Evolutionary conservation across 2,113 vertebrate genomes (phyloP).

Genomic region (Ageneiosus marmoratus): DNA sequence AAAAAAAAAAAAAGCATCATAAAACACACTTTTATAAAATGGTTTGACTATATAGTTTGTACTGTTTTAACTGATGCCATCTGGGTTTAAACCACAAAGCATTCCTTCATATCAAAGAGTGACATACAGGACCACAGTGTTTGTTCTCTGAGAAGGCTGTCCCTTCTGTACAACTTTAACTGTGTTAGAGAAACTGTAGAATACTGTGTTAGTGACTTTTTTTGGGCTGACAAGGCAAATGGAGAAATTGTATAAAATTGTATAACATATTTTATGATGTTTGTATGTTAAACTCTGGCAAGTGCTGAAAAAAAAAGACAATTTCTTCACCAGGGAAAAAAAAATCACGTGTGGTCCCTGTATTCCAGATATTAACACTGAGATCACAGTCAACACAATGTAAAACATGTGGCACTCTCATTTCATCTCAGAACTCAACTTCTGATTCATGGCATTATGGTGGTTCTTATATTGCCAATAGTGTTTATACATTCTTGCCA

Average conservation of each 20-base stretch:
- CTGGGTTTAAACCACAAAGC: conserved; percentile 66
- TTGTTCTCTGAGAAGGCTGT: conserved; percentile 21
- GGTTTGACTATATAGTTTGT: conserved; percentile 57
- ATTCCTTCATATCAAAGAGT: conserved; percentile 75
- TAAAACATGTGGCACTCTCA: conserved; percentile 45
- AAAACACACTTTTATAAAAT: conserved; percentile 33
- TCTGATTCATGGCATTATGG: conserved; percentile 22
- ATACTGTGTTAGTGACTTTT: neutral
- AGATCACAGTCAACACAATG: conserved; percentile 41
- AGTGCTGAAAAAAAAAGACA: conserved; percentile 30
- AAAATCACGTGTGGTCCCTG: conserved; percentile 38
- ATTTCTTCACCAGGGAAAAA: conserved; percentile 17
- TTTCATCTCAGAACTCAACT: conserved; percentile 24
- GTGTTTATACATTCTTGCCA: conserved; percentile 76
- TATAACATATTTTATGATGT: neutral
- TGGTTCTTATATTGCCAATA: conserved; percentile 41
- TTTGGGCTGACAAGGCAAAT: neutral
- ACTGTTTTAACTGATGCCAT: conserved; percentile 52
- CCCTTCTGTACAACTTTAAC: conserved; percentile 32
- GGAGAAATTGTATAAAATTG: neutral
- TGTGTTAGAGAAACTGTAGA: neutral
- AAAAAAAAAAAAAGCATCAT: conserved; percentile 37
- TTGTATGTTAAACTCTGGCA: neutral
- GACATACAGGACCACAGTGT: conserved; percentile 39
- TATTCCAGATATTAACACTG: conserved; percentile 46